Percentiles rank a stretch among this genome's conserved stretches.
Conservation (phyloP, 30 jellyfish, hydroid and myxozoan species). For the Chironex yamaguchii region DNA sequence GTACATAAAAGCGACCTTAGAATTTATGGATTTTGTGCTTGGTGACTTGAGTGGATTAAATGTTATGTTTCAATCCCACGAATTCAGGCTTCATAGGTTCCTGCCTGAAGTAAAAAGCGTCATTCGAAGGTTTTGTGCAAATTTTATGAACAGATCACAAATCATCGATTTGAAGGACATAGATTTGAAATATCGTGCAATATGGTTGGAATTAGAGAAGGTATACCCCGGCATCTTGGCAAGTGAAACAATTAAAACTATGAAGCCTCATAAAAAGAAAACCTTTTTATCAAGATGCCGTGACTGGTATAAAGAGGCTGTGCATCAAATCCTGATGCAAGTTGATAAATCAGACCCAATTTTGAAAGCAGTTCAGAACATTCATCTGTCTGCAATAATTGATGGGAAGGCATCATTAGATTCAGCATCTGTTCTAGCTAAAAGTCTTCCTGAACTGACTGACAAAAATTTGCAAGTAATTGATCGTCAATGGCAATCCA, state of each 20-base stretch:
- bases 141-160: slow-evolving; percentile 3
- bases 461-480: background rate
- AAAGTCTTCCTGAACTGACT: background rate
- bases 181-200: background rate
- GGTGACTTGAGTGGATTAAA: slow-evolving; percentile 13
- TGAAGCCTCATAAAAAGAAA: no score
- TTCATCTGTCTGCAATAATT: background rate
- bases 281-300: background rate
- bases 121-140: background rate
- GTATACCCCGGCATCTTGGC: background rate
- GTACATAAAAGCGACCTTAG: slow-evolving; percentile 20
- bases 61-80: slow-evolving; percentile 7
- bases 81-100: slow-evolving; percentile 24
- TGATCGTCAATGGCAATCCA: slow-evolving; percentile 60
- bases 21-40: slow-evolving; percentile 3
- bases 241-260: no score
- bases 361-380: background rate
- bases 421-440: background rate
- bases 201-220: slow-evolving; percentile 8
- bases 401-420: background rate
- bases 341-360: background rate
- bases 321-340: background rate
- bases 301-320: no score
- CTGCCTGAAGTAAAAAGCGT: slow-evolving; percentile 14
- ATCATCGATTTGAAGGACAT: background rate